A percentile compares a stretch with the other conserved stretches of the same genome.
Conservation (phyloP, 2,113 vertebrate species). For the Dinomys branickii region DNA sequence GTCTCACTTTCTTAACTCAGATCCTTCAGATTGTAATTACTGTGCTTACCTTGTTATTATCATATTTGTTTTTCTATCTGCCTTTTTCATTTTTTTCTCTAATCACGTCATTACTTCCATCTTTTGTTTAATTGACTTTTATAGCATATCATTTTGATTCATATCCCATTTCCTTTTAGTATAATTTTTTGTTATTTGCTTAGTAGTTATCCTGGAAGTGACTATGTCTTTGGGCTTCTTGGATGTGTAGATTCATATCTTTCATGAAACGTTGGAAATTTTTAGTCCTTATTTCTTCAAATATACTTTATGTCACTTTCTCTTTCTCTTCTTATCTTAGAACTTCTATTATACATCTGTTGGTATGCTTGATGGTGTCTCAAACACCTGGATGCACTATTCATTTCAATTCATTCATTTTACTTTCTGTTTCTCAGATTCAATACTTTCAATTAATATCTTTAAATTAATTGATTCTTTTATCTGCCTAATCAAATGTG, state of each 20-base stretch:
- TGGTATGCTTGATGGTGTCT: neutral
- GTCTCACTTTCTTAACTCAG: neutral
- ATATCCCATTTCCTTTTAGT: constrained; percentile 28
- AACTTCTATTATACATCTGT: neutral
- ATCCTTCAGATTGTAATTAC: constrained; percentile 27
- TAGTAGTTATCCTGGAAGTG: neutral
- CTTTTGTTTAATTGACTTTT: constrained; percentile 38
- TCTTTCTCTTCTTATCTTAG: constrained; percentile 1
- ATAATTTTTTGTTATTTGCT: constrained; percentile 49
- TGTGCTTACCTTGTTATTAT: neutral
- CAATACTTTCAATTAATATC: neutral
- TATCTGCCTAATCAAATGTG: neutral
- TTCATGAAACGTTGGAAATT: neutral
- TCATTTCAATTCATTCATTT: constrained; percentile 12
- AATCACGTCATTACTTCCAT: neutral
- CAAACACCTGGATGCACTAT: neutral
- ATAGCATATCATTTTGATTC: neutral
- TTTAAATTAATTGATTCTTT: neutral
- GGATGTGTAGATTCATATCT: neutral
- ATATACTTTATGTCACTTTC: neutral
- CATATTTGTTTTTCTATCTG: constrained; percentile 25
- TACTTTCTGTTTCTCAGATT: neutral
- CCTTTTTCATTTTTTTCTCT: neutral
- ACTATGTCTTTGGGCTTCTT: neutral
- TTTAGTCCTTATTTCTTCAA: neutral